Evolutionary conservation across 2,113 vertebrate species (phyloP).

Genomic region (Carollia perspicillata): DNA sequence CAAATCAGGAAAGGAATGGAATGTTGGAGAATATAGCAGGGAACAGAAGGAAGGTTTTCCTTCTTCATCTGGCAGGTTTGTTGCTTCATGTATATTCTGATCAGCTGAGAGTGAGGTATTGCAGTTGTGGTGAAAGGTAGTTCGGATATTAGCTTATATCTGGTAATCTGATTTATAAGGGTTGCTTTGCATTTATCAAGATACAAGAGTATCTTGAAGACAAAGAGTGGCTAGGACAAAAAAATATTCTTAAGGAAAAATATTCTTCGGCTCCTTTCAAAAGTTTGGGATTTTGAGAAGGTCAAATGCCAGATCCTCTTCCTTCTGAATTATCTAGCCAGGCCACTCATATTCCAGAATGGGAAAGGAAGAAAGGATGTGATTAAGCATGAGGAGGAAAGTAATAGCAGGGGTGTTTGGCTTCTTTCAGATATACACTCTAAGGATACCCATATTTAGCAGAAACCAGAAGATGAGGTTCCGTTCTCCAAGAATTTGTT

Average conservation of each 20-base stretch:
- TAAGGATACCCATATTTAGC: constrained; percentile 9
- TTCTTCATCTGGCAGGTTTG: constrained; percentile 9
- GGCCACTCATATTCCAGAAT: neutral
- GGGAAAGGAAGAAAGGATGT: neutral
- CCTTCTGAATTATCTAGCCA: constrained; percentile 35
- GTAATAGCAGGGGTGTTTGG: neutral
- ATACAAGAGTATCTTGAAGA: neutral
- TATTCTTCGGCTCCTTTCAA: constrained; percentile 15
- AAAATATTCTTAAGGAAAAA: constrained; percentile 14
- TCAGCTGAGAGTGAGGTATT: neutral
- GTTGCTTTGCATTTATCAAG: constrained; percentile 23
- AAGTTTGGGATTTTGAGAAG: constrained; percentile 37
- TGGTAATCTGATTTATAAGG: constrained; percentile 18
- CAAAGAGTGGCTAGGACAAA: neutral
- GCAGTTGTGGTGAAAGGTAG: neutral
- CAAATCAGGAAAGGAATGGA: constrained; percentile 50
- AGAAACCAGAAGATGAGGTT: constrained; percentile 21
- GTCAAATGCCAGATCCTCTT: constrained; percentile 37
- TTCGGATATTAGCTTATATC: neutral
- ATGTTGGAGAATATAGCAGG: neutral
- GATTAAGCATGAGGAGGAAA: neutral
- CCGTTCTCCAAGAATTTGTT: constrained; percentile 22
- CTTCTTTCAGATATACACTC: neutral
- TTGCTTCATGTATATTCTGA: neutral
- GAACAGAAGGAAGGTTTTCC: constrained; percentile 40